phyloP scores from a whole-genome alignment of 2,888 invertebrate genomes.

The Heliconius aoede region DNA sequence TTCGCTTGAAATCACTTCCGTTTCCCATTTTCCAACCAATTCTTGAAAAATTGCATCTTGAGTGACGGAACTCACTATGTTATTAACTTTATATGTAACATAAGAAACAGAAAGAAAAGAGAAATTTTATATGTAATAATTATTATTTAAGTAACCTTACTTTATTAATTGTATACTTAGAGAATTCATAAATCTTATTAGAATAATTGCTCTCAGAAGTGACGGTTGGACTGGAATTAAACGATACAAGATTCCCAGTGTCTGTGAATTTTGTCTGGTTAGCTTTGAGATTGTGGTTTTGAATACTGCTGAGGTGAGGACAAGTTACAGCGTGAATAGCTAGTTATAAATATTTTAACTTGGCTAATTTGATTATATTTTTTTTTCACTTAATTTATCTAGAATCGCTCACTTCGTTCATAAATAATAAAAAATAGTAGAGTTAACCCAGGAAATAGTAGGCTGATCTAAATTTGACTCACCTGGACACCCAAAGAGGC shows the following conservation, averaged over 20 bases:
- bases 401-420: no score
- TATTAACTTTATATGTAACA: no score
- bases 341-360: neutral
- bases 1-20: neutral
- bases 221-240: slow-evolving; percentile 4
- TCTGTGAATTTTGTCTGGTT: slow-evolving; percentile 70
- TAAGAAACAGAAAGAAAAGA: no score
- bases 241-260: slow-evolving; percentile 51
- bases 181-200: slow-evolving; percentile 13
- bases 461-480: no score
- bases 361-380: no score
- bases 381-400: no score
- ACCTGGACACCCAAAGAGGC: no score
- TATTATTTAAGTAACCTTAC: no score
- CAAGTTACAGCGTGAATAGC: slow-evolving; percentile 44
- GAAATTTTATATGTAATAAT: no score
- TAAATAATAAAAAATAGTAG: no score
- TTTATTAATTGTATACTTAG: neutral
- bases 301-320: slow-evolving; percentile 52
- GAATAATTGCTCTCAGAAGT: slow-evolving; percentile 5
- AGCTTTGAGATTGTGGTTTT: slow-evolving; percentile 73
- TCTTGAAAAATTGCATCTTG: neutral
- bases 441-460: no score
- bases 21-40: neutral
- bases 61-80: no score